Evolutionary conservation across 2,113 vertebrate species (phyloP).

Genomic region (Oncorhynchus gorbuscha): DNA sequence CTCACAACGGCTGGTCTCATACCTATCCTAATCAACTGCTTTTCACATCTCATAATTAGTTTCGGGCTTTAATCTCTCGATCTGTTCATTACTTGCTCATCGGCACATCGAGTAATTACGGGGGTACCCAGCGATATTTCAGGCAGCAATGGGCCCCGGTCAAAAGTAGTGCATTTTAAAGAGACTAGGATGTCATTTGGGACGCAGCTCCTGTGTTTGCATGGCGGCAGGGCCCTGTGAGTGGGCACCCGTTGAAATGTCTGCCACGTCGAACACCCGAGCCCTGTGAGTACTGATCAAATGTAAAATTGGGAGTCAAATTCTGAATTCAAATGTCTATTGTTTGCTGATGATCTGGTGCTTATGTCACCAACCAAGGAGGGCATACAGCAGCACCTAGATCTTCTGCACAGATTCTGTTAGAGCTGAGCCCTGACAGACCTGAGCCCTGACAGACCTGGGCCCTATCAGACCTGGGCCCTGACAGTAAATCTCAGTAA

Average conservation of each 20-base stretch:
- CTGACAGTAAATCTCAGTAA: too few species aligned
- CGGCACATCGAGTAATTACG: slow-evolving; percentile 61
- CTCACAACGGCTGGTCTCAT: slow-evolving; percentile 9
- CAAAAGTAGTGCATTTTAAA: too few species aligned
- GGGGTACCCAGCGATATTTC: slow-evolving; percentile 56
- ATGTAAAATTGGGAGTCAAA: too few species aligned
- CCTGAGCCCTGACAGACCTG: too few species aligned
- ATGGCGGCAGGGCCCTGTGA: slow-evolving; percentile 5
- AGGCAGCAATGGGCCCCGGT: not conserved
- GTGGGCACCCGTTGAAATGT: slow-evolving; percentile 34
- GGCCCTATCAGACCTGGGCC: too few species aligned
- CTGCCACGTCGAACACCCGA: not conserved
- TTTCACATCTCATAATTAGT: slow-evolving; percentile 49
- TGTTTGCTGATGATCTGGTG: too few species aligned
- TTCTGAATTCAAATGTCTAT: too few species aligned
- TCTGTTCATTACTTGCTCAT: slow-evolving; percentile 30
- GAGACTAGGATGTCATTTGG: slow-evolving; percentile 57
- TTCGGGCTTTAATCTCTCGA: slow-evolving; percentile 10
- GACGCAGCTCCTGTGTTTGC: slow-evolving; percentile 55
- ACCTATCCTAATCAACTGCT: slow-evolving; percentile 30
- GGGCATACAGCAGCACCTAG: too few species aligned
- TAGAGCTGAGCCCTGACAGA: too few species aligned
- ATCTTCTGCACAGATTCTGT: too few species aligned
- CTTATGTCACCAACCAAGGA: too few species aligned
- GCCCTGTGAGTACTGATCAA: too few species aligned